Evolutionary conservation across 1,140 invertebrate species (phyloP).

Genomic region (Maniola jurtina): DNA sequence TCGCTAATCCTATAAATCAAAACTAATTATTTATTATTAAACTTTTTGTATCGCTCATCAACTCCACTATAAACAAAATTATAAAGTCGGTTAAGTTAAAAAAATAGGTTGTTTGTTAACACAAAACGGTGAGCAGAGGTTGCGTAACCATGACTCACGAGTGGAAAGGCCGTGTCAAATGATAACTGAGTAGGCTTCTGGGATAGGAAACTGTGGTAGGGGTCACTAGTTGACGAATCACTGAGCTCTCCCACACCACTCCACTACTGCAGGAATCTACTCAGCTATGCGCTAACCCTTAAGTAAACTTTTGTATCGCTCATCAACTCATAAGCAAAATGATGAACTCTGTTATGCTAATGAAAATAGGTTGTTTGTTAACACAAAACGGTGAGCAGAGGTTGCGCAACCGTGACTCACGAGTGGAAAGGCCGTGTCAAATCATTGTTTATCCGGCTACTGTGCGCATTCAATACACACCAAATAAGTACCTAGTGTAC

Average conservation of each 20-base stretch:
- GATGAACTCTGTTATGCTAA: neutral
- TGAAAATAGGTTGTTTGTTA: constrained; percentile 18
- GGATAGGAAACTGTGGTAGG: too few relatives aligned
- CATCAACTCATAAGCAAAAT: neutral
- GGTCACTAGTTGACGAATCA: too few relatives aligned
- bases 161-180: constrained; percentile 32
- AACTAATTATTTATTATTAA: too few relatives aligned
- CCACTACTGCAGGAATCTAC: too few relatives aligned
- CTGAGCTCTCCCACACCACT: too few relatives aligned
- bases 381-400: constrained; percentile 27
- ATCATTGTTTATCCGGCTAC: constrained; percentile 33
- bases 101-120: constrained; percentile 25
- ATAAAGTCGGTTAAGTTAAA: neutral
- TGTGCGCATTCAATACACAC: constrained; percentile 12
- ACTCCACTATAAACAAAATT: neutral
- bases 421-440: constrained; percentile 30
- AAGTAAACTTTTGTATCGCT: too few relatives aligned
- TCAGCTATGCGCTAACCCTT: too few relatives aligned
- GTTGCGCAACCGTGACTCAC: constrained; percentile 37
- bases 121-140: constrained; percentile 25
- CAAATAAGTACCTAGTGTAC: neutral
- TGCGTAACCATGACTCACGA: constrained; percentile 35
- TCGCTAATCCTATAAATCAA: too few relatives aligned
- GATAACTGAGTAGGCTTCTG: too few relatives aligned
- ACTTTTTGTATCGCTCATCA: too few relatives aligned